A percentile compares a stretch with the other conserved stretches of the same genome.
Evolutionary conservation across 64 coral and sea anemone genomes (phyloP).

Genomic region (Actinia tenebrosa): DNA sequence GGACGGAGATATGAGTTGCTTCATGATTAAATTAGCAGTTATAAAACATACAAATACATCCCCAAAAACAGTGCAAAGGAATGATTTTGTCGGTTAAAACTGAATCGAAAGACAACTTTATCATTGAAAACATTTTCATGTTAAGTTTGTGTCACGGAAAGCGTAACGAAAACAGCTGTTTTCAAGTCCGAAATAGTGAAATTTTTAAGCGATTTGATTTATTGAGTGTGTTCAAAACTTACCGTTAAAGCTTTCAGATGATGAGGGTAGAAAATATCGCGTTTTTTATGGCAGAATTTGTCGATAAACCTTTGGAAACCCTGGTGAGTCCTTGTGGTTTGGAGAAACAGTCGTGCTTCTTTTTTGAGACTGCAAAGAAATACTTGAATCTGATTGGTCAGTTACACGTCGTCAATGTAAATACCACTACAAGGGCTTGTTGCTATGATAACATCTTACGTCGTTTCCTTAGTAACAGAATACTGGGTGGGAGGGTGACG

Average conservation of each 20-base stretch:
- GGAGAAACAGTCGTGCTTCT: neutral
- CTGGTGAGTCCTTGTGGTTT: neutral
- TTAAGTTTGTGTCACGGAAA: neutral
- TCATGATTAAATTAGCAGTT: neutral
- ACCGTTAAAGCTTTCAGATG: neutral
- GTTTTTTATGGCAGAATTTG: neutral
- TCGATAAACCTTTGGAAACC: neutral
- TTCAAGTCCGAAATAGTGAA: neutral
- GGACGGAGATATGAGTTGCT: neutral
- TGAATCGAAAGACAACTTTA: neutral
- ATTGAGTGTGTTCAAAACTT: neutral
- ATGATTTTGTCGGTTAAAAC: neutral
- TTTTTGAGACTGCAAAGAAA: neutral
- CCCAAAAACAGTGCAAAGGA: neutral
- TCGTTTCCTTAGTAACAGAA: constrained; percentile 38
- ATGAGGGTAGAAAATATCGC: neutral
- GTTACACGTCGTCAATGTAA: constrained; percentile 17
- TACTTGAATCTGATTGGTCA: constrained; percentile 7
- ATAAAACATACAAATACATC: neutral
- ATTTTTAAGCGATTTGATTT: neutral
- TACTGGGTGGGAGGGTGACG: neutral
- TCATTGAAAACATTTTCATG: neutral
- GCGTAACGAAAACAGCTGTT: neutral
- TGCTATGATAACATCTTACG: constrained; percentile 21
- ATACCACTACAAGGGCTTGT: constrained; percentile 24